Percentiles rank a stretch among this genome's conserved stretches.
Conservation (phyloP, 1,140 invertebrate species). For the Proales similis region DNA sequence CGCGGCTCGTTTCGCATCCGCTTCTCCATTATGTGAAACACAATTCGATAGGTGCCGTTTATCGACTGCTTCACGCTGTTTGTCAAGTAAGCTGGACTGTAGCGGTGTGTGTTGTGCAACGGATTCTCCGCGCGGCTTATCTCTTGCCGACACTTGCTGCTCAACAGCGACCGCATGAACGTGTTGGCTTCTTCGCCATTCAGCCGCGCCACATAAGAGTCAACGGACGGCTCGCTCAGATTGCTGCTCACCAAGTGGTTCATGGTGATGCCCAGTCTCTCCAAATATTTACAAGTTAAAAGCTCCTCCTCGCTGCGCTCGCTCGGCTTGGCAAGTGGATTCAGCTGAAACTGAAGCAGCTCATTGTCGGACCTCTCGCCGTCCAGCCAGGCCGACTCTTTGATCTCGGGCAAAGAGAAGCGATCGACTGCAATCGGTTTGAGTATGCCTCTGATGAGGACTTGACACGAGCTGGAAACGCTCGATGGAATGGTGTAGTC, state of each 20-base stretch:
- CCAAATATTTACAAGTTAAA: constrained; percentile 51
- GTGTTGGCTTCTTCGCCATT: too few relatives aligned
- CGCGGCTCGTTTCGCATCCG: constrained; percentile 17
- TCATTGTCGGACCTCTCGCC: constrained; percentile 46
- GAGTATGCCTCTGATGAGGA: constrained; percentile 54
- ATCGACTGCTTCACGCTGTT: constrained; percentile 18
- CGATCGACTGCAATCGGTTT: constrained; percentile 55
- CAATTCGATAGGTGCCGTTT: constrained; percentile 58
- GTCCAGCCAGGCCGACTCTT: constrained; percentile 55
- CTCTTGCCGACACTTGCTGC: too few relatives aligned
- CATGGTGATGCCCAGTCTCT: constrained; percentile 56
- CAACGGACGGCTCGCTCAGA: constrained; percentile 54
- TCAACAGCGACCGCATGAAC: too few relatives aligned
- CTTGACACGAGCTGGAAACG: constrained; percentile 50
- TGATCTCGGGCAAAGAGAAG: constrained; percentile 55
- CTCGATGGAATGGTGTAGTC: constrained; percentile 55
- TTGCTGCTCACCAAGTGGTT: constrained; percentile 54
- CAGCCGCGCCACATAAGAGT: too few relatives aligned
- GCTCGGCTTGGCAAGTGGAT: constrained; percentile 35
- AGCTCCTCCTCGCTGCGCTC: constrained; percentile 48
- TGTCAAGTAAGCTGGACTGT: not conserved
- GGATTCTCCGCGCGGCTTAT: too few relatives aligned
- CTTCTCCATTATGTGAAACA: constrained; percentile 56
- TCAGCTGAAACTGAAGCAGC: constrained; percentile 46
- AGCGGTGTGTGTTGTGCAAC: too few relatives aligned